A percentile compares a stretch with the other conserved stretches of the same genome.
phyloP scores from a whole-genome alignment of 2,797 vertebrate species.

The Smutsia temminckii region DNA sequence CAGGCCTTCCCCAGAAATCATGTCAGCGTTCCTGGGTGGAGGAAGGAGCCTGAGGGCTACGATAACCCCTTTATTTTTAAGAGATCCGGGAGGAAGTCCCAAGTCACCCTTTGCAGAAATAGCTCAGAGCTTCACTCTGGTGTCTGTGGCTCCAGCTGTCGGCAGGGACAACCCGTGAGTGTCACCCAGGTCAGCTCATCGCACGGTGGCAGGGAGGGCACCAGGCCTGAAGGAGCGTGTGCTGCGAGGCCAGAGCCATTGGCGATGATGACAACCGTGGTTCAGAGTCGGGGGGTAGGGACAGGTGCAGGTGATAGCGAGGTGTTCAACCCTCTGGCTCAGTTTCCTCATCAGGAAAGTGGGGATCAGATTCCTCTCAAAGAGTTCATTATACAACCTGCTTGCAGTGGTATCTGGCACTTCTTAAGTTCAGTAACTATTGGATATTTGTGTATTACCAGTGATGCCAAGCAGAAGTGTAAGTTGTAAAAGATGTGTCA shows the following conservation, averaged over 20 bases:
- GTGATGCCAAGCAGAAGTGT: not conserved
- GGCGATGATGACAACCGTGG: not conserved
- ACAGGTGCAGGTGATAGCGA: not conserved
- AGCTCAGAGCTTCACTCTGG: constrained; percentile 53
- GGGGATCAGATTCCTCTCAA: not conserved
- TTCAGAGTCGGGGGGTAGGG: rapidly evolving
- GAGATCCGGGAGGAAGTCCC: constrained; percentile 78
- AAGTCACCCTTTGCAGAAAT: constrained; percentile 79
- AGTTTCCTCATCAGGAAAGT: not conserved
- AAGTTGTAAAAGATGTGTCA: not conserved
- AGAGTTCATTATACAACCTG: not conserved
- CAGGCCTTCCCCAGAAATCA: constrained; percentile 83
- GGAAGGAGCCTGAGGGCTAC: constrained; percentile 75
- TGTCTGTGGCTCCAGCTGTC: constrained; percentile 39
- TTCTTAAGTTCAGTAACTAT: rapidly evolving
- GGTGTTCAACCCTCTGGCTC: not conserved
- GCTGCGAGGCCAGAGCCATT: not conserved
- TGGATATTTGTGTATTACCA: too few relatives aligned
- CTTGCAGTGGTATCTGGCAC: rapidly evolving
- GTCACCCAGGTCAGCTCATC: not conserved
- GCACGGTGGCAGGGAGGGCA: rapidly evolving
- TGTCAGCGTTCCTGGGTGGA: constrained; percentile 68
- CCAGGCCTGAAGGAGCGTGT: rapidly evolving
- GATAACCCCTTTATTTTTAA: constrained; percentile 84
- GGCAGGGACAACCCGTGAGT: not conserved